Base-by-base conservation (phyloP, 2,113 vertebrate species). In the Cricetomys ansorgei region DNA sequence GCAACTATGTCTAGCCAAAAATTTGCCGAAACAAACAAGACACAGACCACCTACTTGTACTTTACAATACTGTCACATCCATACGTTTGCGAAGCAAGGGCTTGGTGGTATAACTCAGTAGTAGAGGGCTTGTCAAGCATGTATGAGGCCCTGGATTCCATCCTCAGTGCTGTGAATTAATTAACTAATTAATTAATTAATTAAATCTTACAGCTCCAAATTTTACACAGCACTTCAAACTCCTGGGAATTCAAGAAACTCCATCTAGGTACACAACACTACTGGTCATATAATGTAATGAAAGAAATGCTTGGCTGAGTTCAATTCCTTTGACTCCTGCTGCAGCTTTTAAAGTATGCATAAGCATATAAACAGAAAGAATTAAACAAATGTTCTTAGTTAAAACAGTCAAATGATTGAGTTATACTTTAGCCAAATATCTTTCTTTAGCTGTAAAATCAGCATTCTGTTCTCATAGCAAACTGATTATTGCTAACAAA, bases 351-450 rank as follows among this genome's bases (percentile, higher is more conserved):
- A 94, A 84, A 40, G 34, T 64, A 89, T 65, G 45, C n/a, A 72
- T 69, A 93, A 75, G 80, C 70, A 85, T 72, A 84, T 91, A 89
- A 89, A 94, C 43, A 88, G 69, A 73, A 91, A 87, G 57, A 91
- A 92, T 80, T 89, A 94, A 93, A 92, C 25, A 89, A 89, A 88
- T 91, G 43, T 69, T 96, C 25, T 92, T 87, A 86, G 73, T 84
- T 88, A 93, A 91, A 91, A 81, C 69, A 50, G 40, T 40, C 84
- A 91, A 90, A 96, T 88, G 70, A 96, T 62, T 48, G 43, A 96
- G 40, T 29, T 40, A 45, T 15, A 40, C 64, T 86, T 94, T 93
- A 88, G 70, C 34, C 79, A 92, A 85, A 43, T 75, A 91, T 75
- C 70, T 85, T 90, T 15, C 79, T 69, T 86, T 87, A 84, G 57